These are phyloP conservation scores for Torymus auratus DNA, from an alignment of 2,888 invertebrate genomes.

Conservation along the genomic window DNA sequence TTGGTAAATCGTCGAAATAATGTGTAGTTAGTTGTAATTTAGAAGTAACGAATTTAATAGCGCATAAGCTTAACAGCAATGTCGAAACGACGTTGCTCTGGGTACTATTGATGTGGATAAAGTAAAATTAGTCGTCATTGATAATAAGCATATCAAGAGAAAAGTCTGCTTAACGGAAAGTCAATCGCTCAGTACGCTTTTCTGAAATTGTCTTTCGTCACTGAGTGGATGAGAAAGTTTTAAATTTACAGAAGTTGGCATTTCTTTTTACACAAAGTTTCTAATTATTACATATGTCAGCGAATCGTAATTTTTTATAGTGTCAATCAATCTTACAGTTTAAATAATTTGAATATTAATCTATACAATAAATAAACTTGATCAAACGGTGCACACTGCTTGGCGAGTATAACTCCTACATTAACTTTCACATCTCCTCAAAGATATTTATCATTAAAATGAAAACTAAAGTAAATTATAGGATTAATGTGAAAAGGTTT, in stretches of 20 bases:
- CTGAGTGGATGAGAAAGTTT: constrained; percentile 18
- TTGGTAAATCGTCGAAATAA: constrained; percentile 31
- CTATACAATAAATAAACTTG: too few relatives aligned
- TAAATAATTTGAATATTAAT: too few relatives aligned
- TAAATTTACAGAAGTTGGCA: background rate
- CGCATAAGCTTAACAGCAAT: constrained; percentile 31
- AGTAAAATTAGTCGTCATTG: constrained; percentile 24
- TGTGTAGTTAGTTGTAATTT: constrained; percentile 51
- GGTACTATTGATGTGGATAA: constrained; percentile 24
- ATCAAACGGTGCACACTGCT: too few relatives aligned
- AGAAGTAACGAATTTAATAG: constrained; percentile 54
- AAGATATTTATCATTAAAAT: constrained; percentile 25
- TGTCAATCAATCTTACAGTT: too few relatives aligned
- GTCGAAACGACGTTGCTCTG: constrained; percentile 9
- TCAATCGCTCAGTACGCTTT: constrained; percentile 23
- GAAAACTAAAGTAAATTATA: constrained; percentile 10
- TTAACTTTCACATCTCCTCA: constrained; percentile 25
- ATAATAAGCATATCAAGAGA: constrained; percentile 43
- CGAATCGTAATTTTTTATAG: too few relatives aligned
- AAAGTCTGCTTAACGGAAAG: constrained; percentile 38
- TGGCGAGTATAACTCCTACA: background rate
- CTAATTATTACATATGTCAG: too few relatives aligned
- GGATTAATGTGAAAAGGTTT: constrained; percentile 9
- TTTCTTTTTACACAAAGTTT: too few relatives aligned
- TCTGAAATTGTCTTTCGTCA: constrained; percentile 13